Base-by-base conservation (phyloP, 2,888 invertebrate genomes). In the Acanthosoma haemorrhoidale region DNA sequence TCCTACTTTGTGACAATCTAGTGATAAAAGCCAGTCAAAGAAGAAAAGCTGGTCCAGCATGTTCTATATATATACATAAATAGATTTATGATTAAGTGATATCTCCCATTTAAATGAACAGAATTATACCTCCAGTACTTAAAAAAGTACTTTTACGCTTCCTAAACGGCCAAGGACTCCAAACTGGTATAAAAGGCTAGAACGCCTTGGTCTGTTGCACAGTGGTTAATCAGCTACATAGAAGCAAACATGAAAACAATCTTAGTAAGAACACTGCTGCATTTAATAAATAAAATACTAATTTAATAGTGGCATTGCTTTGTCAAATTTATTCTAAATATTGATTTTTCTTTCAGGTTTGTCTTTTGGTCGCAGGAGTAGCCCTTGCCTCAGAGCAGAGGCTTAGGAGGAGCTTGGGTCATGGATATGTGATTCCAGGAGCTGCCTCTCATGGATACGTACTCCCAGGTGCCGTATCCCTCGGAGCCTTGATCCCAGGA, bases 321-420 rank as follows among this genome's bases (percentile, higher is more conserved):
- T n/a, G n/a, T n/a, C n/a, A n/a, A n/a, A 32, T 32, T 43, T 9
- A 6, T 25, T 25, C 3, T 51, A n/a, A n/a, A 3, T 25, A 1
- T 2, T 51, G 6, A 13, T 51, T 1, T 11, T 3, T 51, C 29
- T 51, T 51, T 25, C 51, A 51, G 51, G 51, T 25, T 51, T 51
- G 51, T 51, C 51, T 51, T 51, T 51, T 51, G 51, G 51, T 51
- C 21, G 51, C 51, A 29, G 51, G 51, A 51, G 51, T 51, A 51
- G 11, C 51, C n/a, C 51, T 51, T 6, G 51, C 51, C 1, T 51
- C 51, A 4, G 51, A 51, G 51, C 51, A 51, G 13, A 51, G 51
- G 51, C 25, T 51, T 21, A 51, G 51, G 25, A 51, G 51, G 51
- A 51, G 51, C n/a, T n/a, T 8, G 0, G 51, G 51, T 4, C 51